Conservation (phyloP, 2,797 vertebrate genomes). For the Bradypodion pumilum region DNA sequence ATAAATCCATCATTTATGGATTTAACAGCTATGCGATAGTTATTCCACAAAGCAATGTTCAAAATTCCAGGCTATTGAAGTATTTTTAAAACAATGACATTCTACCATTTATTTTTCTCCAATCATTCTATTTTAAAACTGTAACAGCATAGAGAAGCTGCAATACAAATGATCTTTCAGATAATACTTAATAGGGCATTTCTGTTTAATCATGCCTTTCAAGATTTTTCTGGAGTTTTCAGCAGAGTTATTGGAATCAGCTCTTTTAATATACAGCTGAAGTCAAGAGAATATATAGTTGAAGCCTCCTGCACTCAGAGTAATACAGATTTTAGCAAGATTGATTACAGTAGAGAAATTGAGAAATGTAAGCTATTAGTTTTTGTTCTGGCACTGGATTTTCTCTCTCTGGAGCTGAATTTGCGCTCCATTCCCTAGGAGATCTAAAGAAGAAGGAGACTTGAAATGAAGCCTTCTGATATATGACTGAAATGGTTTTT, state of each 20-base stretch:
- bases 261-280: slow-evolving; percentile 8
- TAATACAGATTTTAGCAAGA: slow-evolving; percentile 34
- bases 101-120: background rate
- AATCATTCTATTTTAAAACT: background rate
- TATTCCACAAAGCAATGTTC: background rate
- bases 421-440: background rate
- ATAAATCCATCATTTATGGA: too few species aligned
- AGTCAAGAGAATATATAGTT: background rate
- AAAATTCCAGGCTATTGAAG: background rate
- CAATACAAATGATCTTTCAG: background rate
- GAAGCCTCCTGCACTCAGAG: background rate
- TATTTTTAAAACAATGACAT: slow-evolving; percentile 8
- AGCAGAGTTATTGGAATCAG: background rate
- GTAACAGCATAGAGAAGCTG: background rate
- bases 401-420: slow-evolving; percentile 20
- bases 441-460: background rate
- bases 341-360: slow-evolving; percentile 31
- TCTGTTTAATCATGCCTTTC: slow-evolving; percentile 10
- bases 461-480: background rate
- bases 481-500: background rate
- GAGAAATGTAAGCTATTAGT: slow-evolving; percentile 19
- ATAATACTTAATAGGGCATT: background rate
- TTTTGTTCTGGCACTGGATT: slow-evolving; percentile 12
- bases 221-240: background rate
- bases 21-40: background rate